Percentiles rank a stretch among this genome's conserved stretches.
Evolutionary conservation across 2,888 invertebrate genomes (phyloP).

Genomic region (Laothoe populi): DNA sequence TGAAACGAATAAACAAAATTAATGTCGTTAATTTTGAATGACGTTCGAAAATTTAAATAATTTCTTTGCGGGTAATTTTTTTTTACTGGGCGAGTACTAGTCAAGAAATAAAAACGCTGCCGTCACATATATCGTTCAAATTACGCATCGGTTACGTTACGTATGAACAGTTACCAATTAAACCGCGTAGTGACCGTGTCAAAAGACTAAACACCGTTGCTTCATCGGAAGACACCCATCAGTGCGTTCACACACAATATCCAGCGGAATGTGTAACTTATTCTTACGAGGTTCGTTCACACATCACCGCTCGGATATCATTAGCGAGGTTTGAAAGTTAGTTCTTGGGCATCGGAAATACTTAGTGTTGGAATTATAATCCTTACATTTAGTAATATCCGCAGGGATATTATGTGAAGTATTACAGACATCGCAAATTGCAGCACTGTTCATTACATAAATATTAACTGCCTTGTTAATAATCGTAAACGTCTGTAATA

Average conservation of each 20-base stretch:
- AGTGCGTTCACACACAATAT: neutral
- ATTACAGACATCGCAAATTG: too few relatives aligned
- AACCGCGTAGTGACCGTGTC: neutral
- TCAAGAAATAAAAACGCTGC: neutral
- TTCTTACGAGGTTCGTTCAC: slow-evolving; percentile 10
- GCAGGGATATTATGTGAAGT: too few relatives aligned
- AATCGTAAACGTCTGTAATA: too few relatives aligned
- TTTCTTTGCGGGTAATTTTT: too few relatives aligned
- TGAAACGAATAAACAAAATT: too few relatives aligned
- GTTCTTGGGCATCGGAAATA: neutral
- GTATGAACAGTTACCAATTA: slow-evolving; percentile 1
- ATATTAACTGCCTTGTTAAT: too few relatives aligned
- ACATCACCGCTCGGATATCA: slow-evolving; percentile 6
- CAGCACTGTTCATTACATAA: too few relatives aligned
- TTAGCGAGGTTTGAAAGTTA: neutral
- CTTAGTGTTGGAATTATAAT: neutral
- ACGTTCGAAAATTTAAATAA: too few relatives aligned
- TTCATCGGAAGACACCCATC: slow-evolving; percentile 13
- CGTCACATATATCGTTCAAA: neutral
- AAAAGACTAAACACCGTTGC: neutral
- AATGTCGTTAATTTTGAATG: too few relatives aligned
- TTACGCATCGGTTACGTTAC: neutral
- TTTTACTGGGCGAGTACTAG: too few relatives aligned
- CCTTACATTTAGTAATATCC: neutral
- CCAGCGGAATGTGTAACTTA: neutral